Evolutionary conservation across 2,888 invertebrate species (phyloP), one percentile per base, ranked within the genome.

Genomic region (Tetanocera ferruginea): DNA sequence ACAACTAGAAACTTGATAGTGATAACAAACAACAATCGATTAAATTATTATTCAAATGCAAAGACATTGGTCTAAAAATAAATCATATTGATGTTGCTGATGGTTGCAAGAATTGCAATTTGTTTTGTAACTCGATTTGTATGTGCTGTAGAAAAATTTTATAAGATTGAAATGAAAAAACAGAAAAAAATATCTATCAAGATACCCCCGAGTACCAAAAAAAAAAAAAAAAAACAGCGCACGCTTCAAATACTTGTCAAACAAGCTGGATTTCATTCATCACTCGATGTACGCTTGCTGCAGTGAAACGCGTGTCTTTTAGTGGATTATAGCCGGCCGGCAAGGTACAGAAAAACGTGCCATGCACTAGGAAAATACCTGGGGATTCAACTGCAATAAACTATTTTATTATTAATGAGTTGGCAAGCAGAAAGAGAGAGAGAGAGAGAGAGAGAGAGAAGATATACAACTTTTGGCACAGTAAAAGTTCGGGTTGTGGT

Each of bases 341-440:
- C 85, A 85, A 86, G 86, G 85, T 84, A 83, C 82, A 83, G 76
- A 83, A 43, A 87, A 86, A 86, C 87, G 88, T 87, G 88, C 81
- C 86, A 82, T 83, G 81, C 88, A 87, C 87, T 87, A 87, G 87
- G 86, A 86, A 87, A 87, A 86, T 87, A 84, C 87, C 86, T 84
- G 82, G 87, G 87, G 85, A 86, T 83, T 69, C 60, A 72, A 76
- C 51, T 66, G 51, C 43, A 71, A 62, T 74, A 49, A 69, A 70
- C 83, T 49, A 49, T 51, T 49, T 23, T 51, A 23, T 70, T 51
- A 51, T 70, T 51, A 49, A 70, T 71, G 71, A 57, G 55, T 37
- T 25, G 34, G 71, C 51, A 14, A 52, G 25, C 4, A 34, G 66
- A 17, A 34, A 14, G n/a, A 28, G 34, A 17, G n/a, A n/a, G 9